Evolutionary conservation across 2,113 vertebrate genomes (phyloP), one percentile per base, ranked within the genome.

Genomic region (Rafetus swinhoei): DNA sequence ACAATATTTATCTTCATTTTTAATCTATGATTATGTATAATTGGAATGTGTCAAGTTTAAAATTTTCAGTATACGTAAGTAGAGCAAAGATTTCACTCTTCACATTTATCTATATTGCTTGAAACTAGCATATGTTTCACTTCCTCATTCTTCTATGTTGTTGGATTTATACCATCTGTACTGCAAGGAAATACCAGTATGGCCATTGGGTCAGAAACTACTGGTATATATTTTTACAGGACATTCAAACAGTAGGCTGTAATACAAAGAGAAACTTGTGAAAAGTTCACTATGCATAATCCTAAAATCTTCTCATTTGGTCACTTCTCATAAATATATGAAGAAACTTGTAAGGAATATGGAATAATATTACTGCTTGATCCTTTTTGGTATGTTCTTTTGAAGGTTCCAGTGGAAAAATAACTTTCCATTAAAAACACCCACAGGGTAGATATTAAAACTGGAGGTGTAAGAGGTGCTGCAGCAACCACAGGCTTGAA

Each of bases 341-440:
- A 65, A 39, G 50, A 25, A 53, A 39, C 5, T 22, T 24, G 29
- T 1, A 21, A 35, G 76, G 83, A 56, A 7, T 94, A 77, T 29
- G 81, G 55, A 92, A 82, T 65, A 80, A 80, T 87, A 60, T 1
- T 56, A 12, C 27, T 88, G 11, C 3, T 7, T 74, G 62, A 82
- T 69, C 85, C 84, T 93, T 45, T 83, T 93, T 87, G 53, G 86
- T 88, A 86, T 18, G 53, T 14, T 55, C 24, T 79, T 88, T 87
- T 9, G 27, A 69, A 52, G 29, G 72, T 52, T 92, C 76, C 55
- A 50, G 22, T 86, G 32, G 65, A 93, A 95, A 88, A 89, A 93
- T 0, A 27, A 82, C 83, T 79, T 74, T 22, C 50, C 32, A 4
- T 83, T 65, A 65, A 65, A 65, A 65, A 65, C 62, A 65, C 62